A percentile compares a stretch with the other conserved stretches of the same genome.
Evolutionary conservation across 2,113 vertebrate genomes (phyloP).

Genomic region (Mormoops blainvillei): DNA sequence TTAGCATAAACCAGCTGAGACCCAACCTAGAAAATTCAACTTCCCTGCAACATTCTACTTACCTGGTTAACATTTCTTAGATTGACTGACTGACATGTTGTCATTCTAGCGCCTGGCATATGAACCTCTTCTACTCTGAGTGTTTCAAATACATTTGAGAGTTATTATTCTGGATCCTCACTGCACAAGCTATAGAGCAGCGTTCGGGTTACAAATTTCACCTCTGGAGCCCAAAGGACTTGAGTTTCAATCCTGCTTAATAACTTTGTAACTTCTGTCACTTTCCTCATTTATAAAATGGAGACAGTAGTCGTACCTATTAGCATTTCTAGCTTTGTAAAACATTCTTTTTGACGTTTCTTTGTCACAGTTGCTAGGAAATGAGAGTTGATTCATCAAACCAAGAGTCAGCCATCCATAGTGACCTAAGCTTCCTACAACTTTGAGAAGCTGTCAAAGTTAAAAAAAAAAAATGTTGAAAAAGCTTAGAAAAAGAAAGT

Average conservation of each 20-base stretch:
- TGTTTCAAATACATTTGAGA: slow-evolving; percentile 5
- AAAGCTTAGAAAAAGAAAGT: background rate
- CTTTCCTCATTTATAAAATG: background rate
- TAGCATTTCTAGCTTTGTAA: background rate
- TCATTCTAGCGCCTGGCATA: background rate
- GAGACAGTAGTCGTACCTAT: background rate
- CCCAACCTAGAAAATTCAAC: background rate
- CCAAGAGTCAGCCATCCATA: background rate
- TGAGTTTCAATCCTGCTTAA: background rate
- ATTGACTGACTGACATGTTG: background rate
- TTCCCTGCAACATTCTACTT: background rate
- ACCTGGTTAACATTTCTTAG: background rate
- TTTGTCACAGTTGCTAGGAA: background rate
- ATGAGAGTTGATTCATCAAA: background rate
- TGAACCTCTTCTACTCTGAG: background rate
- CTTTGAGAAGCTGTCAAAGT: background rate
- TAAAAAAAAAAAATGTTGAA: background rate
- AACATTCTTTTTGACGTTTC: background rate
- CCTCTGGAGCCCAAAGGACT: background rate
- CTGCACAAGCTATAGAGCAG: background rate
- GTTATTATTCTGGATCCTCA: background rate
- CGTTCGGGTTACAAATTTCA: background rate
- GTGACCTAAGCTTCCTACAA: background rate
- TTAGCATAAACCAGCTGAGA: background rate
- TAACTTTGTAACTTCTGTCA: background rate